Percentiles rank a stretch among this genome's conserved stretches.
phyloP scores from a whole-genome alignment of 2,888 invertebrate genomes.

The Watsonalla cultraria region DNA sequence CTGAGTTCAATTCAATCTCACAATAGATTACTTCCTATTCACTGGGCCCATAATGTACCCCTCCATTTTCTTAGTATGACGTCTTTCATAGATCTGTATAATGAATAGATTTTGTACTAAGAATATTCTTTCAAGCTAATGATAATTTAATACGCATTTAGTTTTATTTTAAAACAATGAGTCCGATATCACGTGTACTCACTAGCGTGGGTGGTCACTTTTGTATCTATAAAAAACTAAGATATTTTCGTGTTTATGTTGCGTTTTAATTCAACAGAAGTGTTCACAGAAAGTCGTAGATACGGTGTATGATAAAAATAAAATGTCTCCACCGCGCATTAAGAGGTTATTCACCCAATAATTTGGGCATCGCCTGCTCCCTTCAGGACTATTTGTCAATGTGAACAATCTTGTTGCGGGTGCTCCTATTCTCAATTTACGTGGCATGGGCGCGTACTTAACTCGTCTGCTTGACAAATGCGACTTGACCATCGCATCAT shows the following conservation, averaged over 20 bases:
- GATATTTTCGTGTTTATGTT: slow-evolving; percentile 13
- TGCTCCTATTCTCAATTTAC: slow-evolving; percentile 42
- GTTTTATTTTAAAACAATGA: not conserved
- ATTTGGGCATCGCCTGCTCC: slow-evolving; percentile 68
- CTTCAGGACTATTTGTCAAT: slow-evolving; percentile 65
- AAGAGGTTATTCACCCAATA: slow-evolving; percentile 76
- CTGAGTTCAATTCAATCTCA: no score
- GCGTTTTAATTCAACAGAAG: slow-evolving; percentile 26
- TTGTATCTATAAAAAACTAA: slow-evolving; percentile 21
- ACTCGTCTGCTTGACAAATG: slow-evolving; percentile 29
- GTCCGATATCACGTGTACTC: slow-evolving; percentile 16
- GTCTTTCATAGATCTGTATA: no score
- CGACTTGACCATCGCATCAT: slow-evolving; percentile 42
- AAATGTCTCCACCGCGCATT: slow-evolving; percentile 74
- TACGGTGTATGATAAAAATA: slow-evolving; percentile 68
- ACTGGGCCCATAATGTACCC: no score
- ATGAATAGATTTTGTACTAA: not conserved
- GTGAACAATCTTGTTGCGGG: slow-evolving; percentile 48
- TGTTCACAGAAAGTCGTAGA: slow-evolving; percentile 37
- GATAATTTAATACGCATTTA: not conserved
- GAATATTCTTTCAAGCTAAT: not conserved
- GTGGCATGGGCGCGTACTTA: slow-evolving; percentile 25
- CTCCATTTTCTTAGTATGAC: no score
- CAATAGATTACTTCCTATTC: no score
- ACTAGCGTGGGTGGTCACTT: slow-evolving; percentile 16